Evolutionary conservation across 2,797 vertebrate genomes (phyloP).

Genomic region (Antrozous pallidus): DNA sequence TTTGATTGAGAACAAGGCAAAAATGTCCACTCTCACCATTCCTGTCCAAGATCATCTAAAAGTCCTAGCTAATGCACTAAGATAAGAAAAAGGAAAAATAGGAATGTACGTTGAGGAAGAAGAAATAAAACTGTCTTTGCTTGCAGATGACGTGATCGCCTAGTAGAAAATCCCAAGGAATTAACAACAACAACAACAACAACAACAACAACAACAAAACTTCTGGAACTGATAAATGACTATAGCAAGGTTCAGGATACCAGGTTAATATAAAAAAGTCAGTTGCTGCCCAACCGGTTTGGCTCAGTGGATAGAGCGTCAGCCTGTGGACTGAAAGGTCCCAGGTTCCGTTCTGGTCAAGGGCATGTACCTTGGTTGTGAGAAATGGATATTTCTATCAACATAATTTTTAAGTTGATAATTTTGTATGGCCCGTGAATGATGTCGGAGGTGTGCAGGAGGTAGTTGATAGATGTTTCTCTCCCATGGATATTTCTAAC

Average conservation of each 20-base stretch:
- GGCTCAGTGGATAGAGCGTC: too few species aligned
- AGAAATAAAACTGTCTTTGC: neutral
- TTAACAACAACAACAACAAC: neutral
- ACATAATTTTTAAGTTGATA: too few species aligned
- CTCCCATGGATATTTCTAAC: too few species aligned
- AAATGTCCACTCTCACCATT: neutral
- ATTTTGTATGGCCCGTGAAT: too few species aligned
- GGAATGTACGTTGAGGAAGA: neutral
- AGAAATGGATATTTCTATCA: too few species aligned
- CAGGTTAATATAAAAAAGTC: neutral
- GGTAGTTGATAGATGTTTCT: too few species aligned
- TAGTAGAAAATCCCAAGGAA: neutral
- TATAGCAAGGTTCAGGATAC: neutral
- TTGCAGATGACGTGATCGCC: neutral
- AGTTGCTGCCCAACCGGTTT: too few species aligned
- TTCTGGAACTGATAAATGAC: neutral
- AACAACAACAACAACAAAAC: too few species aligned
- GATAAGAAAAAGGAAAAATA: neutral
- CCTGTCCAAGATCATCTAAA: neutral
- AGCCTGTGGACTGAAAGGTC: too few species aligned
- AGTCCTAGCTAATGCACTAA: neutral
- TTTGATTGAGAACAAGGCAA: neutral
- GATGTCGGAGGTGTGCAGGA: too few species aligned
- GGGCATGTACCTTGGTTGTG: too few species aligned
- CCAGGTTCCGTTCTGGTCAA: too few species aligned